Evolutionary conservation across 2,113 vertebrate species (phyloP).

Genomic region (Megaleporinus macrocephalus): DNA sequence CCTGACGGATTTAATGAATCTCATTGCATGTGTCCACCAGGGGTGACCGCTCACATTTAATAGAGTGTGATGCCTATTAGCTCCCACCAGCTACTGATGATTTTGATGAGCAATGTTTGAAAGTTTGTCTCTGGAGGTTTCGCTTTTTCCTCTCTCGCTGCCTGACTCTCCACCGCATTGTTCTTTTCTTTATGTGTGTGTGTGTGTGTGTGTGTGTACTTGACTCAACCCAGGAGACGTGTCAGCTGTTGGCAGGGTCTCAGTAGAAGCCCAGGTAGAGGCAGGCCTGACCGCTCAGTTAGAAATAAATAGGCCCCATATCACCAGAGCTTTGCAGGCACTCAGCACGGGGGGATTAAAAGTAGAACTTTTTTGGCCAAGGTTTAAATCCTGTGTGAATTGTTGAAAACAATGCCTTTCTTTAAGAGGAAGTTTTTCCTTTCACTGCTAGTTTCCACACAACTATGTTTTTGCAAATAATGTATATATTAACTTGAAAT

Average conservation of each 20-base stretch:
- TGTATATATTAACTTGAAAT: no score
- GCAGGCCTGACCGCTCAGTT: constrained; percentile 2
- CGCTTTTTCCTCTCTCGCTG: background rate
- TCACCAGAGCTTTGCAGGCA: constrained; percentile 19
- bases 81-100: constrained; percentile 26
- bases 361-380: background rate
- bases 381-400: constrained; percentile 20
- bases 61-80: constrained; percentile 48
- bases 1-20: constrained; percentile 51
- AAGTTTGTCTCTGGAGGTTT: background rate
- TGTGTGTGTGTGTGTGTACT: background rate
- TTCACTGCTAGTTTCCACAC: no score
- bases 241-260: constrained; percentile 13
- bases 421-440: background rate
- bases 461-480: no score
- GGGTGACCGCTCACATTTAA: constrained; percentile 32
- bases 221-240: constrained; percentile 8
- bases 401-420: background rate
- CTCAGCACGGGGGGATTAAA: constrained; percentile 6
- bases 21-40: constrained; percentile 26
- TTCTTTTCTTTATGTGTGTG: no score
- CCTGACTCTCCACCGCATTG: background rate
- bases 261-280: constrained; percentile 5
- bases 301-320: constrained; percentile 20
- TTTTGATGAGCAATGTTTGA: constrained; percentile 46